Evolutionary conservation across 37 sponge, comb jelly and placozoan genomes (phyloP), one percentile per base, ranked within the genome.

Genomic region (Diacarnus erythraeanus): DNA sequence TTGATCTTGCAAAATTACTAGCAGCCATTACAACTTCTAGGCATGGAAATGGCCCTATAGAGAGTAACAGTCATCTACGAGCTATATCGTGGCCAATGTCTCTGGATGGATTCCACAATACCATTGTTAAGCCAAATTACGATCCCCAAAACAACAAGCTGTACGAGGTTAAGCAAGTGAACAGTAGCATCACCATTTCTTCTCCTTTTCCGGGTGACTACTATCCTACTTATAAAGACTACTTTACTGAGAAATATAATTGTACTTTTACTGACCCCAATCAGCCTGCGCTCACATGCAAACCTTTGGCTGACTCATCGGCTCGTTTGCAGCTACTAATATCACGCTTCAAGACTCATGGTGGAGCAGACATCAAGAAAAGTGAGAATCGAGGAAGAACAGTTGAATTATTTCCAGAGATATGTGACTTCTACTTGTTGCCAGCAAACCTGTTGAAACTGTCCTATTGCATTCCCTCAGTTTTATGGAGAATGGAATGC

Each of bases 401-500:
- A 22, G 71, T 39, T 59, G 74, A 39, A 27, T 36, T 69, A 2
- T 82, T 97, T 30, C 90, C 93, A 22, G 90, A 94, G 64, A 39
- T 92, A n/a, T 82, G 80, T 56, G 23, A 57, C 5, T 80, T 89
- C 36, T 81, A 85, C 33, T 88, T 86, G 27, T 43, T 97, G 31
- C 77, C 86, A 0, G 76, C 83, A 12, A 69, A 72, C 67, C 34
- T 94, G 30, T 84, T 76, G 84, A 83, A 84, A 37, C 69, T 89
- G 2, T 58, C 57, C 33, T 69, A 76, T 31, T 91, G 91, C 63
- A 59, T 98, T n/a, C 99, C 97, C 0, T 91, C 94, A 1, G 39
- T 96, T 36, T 64, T 98, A 30, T 96, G 88, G 85, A 40, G 99
- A 29, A 1, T 96, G 25, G 99, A 98, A 76, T 69, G 87, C 35